Percentiles rank a stretch among this genome's conserved stretches.
phyloP scores from a whole-genome alignment of 2,888 invertebrate genomes.

The Heliconius cydno region DNA sequence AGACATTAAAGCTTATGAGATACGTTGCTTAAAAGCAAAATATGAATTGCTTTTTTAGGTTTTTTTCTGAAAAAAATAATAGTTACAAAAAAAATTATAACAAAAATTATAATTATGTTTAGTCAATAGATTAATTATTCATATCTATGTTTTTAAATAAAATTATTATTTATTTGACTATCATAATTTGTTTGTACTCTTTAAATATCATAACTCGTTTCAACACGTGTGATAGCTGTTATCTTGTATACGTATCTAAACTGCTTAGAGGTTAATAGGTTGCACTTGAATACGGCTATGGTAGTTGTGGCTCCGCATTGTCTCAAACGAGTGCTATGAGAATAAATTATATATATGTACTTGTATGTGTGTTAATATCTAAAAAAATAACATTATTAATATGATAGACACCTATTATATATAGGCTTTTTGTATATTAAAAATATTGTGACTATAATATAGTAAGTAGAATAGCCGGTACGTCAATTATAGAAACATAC shows the following conservation, averaged over 20 bases:
- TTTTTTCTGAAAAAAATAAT: no score
- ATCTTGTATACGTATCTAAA: slow-evolving; percentile 30
- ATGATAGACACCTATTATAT: no score
- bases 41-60: no score
- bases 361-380: background rate
- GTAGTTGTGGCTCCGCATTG: slow-evolving; percentile 6
- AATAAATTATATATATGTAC: background rate
- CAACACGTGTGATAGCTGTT: slow-evolving; percentile 27
- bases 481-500: background rate
- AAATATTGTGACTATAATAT: no score
- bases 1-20: background rate
- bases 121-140: no score
- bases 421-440: no score
- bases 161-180: background rate
- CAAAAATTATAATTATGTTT: no score
- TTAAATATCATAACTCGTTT: slow-evolving; percentile 9
- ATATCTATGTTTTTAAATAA: background rate
- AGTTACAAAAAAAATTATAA: no score
- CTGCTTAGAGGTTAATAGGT: slow-evolving; percentile 30
- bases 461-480: no score
- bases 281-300: slow-evolving; percentile 25
- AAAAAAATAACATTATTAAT: background rate
- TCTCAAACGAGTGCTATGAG: slow-evolving; percentile 6
- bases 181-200: background rate
- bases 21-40: background rate